A percentile compares a stretch with the other conserved stretches of the same genome.
Evolutionary conservation across 2,888 invertebrate species (phyloP).

Genomic region (Rambutsinella grinnellia): DNA sequence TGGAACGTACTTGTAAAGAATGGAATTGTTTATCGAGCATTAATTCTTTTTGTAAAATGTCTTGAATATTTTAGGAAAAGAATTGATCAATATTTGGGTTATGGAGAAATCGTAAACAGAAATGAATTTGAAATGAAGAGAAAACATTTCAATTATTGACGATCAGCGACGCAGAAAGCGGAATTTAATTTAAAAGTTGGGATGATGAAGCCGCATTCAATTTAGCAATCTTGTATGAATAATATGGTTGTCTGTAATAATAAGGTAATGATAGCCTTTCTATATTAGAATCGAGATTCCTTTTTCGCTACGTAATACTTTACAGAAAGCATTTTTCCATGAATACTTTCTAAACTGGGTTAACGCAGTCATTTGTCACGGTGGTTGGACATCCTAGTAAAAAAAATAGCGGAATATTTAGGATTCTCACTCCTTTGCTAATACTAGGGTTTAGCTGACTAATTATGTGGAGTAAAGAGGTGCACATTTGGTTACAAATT

Average conservation of each 20-base stretch:
- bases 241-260: not conserved
- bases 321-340: conserved; percentile 40
- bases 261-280: not conserved
- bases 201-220: no score
- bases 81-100: no score
- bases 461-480: no score
- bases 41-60: not conserved
- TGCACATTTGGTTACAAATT: no score
- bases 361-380: conserved; percentile 51
- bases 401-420: not conserved
- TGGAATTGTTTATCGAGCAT: not conserved
- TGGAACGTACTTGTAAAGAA: not conserved
- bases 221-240: no score
- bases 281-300: not conserved
- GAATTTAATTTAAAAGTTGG: no score
- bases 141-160: no score
- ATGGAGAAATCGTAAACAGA: no score
- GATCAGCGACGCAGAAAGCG: no score
- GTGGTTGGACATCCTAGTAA: conserved; percentile 42
- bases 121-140: no score
- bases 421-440: not conserved
- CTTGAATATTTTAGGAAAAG: no score
- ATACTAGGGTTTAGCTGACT: not conserved
- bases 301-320: conserved; percentile 18
- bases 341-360: conserved; percentile 49